phyloP scores from a whole-genome alignment of 2,113 vertebrate species.

The Cyanistes caeruleus region DNA sequence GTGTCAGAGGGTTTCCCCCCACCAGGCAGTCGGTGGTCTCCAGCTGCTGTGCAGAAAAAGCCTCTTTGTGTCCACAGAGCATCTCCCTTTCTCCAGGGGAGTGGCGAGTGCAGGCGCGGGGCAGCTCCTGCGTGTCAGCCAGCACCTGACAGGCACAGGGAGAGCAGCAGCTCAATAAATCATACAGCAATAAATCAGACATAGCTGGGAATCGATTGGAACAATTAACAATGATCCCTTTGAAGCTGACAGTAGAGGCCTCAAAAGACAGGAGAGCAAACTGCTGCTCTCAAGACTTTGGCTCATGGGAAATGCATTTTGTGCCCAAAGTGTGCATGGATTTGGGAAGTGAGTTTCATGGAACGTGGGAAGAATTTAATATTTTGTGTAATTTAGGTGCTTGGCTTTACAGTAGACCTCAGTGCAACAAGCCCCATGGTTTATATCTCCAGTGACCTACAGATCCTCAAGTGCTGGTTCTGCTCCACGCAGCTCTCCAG shows the following conservation, averaged over 20 bases:
- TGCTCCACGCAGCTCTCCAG: accelerated
- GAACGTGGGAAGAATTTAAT: not conserved
- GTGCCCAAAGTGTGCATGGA: not conserved
- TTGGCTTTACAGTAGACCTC: not conserved
- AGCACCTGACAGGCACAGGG: slow-evolving; percentile 28
- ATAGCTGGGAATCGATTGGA: not conserved
- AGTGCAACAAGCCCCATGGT: not conserved
- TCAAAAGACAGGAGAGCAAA: not conserved
- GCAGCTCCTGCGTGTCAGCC: slow-evolving; percentile 4
- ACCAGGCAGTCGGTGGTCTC: not conserved
- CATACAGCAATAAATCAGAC: slow-evolving; percentile 33
- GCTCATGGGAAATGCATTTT: not conserved
- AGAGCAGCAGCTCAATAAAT: not conserved
- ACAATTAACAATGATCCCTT: not conserved
- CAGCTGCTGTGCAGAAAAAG: not conserved
- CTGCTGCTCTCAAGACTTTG: not conserved
- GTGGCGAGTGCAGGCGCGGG: not conserved
- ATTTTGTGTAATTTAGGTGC: not conserved
- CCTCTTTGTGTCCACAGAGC: not conserved
- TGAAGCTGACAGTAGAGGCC: not conserved
- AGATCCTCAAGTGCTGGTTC: not conserved
- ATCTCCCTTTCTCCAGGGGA: not conserved
- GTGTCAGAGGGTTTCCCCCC: not conserved
- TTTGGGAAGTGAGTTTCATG: not conserved
- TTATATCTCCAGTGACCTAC: not conserved